These are phyloP conservation scores for Anoplolepis gracilipes DNA, from an alignment of 1,140 invertebrate genomes.

Conservation along the genomic window DNA sequence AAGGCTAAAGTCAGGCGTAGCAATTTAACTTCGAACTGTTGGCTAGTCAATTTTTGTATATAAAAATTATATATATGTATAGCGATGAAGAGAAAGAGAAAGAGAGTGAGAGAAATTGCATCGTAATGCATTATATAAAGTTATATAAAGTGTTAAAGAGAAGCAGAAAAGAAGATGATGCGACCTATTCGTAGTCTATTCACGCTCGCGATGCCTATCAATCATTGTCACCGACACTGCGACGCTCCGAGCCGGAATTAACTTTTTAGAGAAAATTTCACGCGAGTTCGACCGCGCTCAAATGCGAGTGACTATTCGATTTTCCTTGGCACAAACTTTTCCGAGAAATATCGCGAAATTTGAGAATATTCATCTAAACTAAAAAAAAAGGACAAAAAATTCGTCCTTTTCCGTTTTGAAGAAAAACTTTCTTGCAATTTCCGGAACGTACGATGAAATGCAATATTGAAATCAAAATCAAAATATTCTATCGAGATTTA, in stretches of 20 bases:
- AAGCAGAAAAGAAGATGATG: constrained; percentile 2
- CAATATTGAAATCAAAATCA: neutral
- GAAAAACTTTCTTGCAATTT: constrained; percentile 1
- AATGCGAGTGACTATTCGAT: neutral
- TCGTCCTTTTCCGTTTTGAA: neutral
- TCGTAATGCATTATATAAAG: neutral
- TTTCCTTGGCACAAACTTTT: constrained; percentile 6
- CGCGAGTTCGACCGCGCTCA: neutral
- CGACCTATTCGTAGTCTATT: neutral
- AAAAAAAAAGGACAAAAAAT: neutral
- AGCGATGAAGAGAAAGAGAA: too few species aligned
- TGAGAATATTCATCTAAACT: constrained; percentile 15
- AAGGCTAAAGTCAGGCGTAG: neutral
- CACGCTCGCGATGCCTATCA: constrained; percentile 6
- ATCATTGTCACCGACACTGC: constrained; percentile 26
- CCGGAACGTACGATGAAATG: neutral
- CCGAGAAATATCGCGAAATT: constrained; percentile 15
- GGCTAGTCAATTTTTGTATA: neutral
- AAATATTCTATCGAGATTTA: neutral
- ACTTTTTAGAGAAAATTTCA: constrained; percentile 27
- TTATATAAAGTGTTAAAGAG: constrained; percentile 18
- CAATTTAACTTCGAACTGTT: neutral
- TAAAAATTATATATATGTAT: neutral
- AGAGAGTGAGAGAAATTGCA: neutral
- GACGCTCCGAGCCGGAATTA: constrained; percentile 14